Conservation (phyloP, 2,113 vertebrate genomes). For the Dryoscopus gambensis region DNA sequence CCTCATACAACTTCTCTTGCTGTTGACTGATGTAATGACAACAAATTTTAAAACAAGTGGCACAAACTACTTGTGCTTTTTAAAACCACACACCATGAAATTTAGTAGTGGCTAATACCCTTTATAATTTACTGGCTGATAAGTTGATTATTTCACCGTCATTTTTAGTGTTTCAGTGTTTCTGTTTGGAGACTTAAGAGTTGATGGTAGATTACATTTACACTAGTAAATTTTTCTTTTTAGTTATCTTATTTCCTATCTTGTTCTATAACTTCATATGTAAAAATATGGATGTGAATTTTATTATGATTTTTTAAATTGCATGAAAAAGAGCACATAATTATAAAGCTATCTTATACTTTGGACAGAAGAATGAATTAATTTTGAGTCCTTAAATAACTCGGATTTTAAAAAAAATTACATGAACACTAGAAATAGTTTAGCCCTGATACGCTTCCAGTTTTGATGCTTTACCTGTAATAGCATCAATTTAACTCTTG, state of each 20-base stretch:
- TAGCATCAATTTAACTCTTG: background rate
- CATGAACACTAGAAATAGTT: background rate
- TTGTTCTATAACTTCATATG: background rate
- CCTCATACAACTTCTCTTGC: background rate
- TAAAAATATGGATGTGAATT: background rate
- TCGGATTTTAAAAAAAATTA: background rate
- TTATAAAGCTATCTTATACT: background rate
- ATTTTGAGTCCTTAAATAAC: background rate
- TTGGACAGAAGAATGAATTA: background rate
- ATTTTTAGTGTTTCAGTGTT: background rate
- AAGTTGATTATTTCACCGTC: background rate
- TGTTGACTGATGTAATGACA: background rate
- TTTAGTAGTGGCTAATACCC: background rate
- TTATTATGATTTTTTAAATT: background rate
- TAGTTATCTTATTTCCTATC: background rate
- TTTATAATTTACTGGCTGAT: background rate
- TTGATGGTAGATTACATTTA: background rate
- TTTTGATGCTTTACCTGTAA: background rate
- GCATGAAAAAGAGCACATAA: background rate
- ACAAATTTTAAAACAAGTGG: background rate
- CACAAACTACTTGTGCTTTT: background rate
- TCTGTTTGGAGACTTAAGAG: background rate
- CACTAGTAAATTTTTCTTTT: background rate
- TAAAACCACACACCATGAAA: background rate
- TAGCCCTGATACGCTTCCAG: background rate